These are phyloP conservation scores for Karalla daura DNA, from an alignment of 2,797 vertebrate genomes.

Conservation along the genomic window DNA sequence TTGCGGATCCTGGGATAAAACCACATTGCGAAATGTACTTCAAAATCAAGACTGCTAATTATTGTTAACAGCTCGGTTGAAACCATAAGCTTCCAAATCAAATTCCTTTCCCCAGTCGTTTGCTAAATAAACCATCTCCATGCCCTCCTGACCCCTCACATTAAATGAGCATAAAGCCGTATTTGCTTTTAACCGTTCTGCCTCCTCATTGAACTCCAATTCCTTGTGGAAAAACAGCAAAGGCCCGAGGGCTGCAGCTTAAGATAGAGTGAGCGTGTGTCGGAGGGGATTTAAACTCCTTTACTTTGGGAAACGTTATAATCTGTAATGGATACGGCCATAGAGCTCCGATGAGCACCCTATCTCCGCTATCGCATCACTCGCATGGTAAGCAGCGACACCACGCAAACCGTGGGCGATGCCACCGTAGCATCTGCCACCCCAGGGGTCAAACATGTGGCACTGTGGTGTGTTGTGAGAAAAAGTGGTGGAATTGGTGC, in stretches of 20 bases:
- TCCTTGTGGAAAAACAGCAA: slow-evolving; percentile 7
- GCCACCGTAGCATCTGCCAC: slow-evolving; percentile 44
- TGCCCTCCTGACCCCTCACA: not conserved
- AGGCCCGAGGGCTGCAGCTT: slow-evolving; percentile 3
- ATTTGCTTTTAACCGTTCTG: slow-evolving; percentile 1
- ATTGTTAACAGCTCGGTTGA: slow-evolving; percentile 43
- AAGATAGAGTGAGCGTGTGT: slow-evolving; percentile 48
- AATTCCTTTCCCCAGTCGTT: slow-evolving; percentile 26
- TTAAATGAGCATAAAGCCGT: not conserved
- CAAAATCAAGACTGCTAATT: too few relatives aligned
- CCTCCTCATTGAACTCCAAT: slow-evolving; percentile 21
- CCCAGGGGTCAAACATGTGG: slow-evolving; percentile 23
- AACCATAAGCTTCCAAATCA: slow-evolving; percentile 57
- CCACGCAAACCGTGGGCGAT: slow-evolving; percentile 25
- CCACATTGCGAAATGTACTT: too few relatives aligned
- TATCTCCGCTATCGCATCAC: slow-evolving; percentile 51
- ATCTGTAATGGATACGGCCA: slow-evolving; percentile 74
- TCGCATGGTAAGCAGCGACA: slow-evolving; percentile 46
- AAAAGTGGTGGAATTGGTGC: slow-evolving; percentile 22
- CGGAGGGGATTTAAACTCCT: slow-evolving; percentile 62
- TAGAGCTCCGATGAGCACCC: slow-evolving; percentile 48
- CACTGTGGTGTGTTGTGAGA: slow-evolving; percentile 15
- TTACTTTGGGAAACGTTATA: slow-evolving; percentile 65
- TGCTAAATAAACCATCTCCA: slow-evolving; percentile 17
- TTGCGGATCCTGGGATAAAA: too few relatives aligned